These are phyloP conservation scores for Diarsia mendica DNA, from an alignment of 2,888 invertebrate species.

Conservation along the genomic window DNA sequence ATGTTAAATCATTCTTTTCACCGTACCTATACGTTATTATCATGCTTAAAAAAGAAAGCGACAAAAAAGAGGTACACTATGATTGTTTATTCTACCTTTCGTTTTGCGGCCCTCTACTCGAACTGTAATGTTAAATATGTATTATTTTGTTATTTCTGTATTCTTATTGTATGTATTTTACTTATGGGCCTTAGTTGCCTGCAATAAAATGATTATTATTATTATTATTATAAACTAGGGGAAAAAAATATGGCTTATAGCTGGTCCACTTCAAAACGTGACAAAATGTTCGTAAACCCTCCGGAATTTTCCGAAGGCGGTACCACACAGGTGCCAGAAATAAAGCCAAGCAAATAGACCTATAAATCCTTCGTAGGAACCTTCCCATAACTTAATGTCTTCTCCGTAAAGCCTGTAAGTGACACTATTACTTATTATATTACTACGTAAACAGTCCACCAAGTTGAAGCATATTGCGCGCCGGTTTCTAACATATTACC, in stretches of 20 bases:
- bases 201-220: no score
- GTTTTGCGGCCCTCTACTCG: no score
- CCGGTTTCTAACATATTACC: conserved; percentile 33
- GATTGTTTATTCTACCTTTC: no score
- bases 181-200: no score
- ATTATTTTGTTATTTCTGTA: no score
- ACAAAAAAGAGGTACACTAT: background rate
- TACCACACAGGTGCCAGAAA: conserved; percentile 30
- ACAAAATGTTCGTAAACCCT: conserved; percentile 22
- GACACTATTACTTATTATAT: conserved; percentile 50
- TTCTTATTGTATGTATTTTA: no score
- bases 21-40: no score
- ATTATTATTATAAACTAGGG: no score
- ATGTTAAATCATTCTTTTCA: no score
- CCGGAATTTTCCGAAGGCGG: background rate
- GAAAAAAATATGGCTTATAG: background rate
- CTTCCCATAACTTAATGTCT: conserved; percentile 37
- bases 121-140: no score
- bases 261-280: background rate
- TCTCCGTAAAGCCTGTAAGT: conserved; percentile 37
- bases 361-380: conserved; percentile 30
- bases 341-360: conserved; percentile 28
- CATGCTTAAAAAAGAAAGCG: background rate
- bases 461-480: conserved; percentile 46
- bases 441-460: conserved; percentile 39